Evolutionary conservation across 1,140 invertebrate species (phyloP).

Genomic region (Melipona quadrifasciata): DNA sequence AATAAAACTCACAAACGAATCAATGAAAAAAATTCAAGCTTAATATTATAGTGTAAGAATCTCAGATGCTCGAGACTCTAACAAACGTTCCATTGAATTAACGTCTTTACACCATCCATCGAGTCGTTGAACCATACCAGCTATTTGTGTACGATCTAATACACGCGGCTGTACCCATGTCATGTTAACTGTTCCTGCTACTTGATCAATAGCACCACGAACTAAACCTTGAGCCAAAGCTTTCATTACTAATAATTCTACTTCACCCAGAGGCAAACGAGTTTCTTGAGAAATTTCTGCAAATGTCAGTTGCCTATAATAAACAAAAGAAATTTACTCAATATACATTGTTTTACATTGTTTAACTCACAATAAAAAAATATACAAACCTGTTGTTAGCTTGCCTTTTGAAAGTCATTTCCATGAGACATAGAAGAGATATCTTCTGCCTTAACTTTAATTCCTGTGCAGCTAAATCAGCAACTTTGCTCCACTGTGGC

Average conservation of each 20-base stretch:
- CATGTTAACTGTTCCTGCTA: constrained; percentile 89
- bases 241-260: constrained; percentile 99
- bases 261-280: constrained; percentile 90
- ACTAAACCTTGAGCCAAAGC: constrained; percentile 97
- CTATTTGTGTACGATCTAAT: constrained; percentile 89
- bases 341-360: background rate
- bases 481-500: constrained; percentile 90
- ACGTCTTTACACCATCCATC: constrained; percentile 93
- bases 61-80: constrained; percentile 92
- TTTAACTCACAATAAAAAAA: background rate
- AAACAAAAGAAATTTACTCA: constrained; percentile 57
- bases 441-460: constrained; percentile 95
- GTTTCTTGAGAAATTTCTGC: constrained; percentile 94
- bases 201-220: constrained; percentile 97
- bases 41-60: constrained; percentile 88
- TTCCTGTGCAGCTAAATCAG: constrained; percentile 94
- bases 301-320: constrained; percentile 91
- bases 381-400: constrained; percentile 84
- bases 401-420: constrained; percentile 91
- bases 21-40: background rate
- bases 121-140: constrained; percentile 89
- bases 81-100: constrained; percentile 89
- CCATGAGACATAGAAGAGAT: constrained; percentile 97
- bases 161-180: constrained; percentile 95
- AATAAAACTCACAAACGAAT: constrained; percentile 45